Conservation (phyloP, 1,140 invertebrate species). For the Ceratoteleas bidentatus region DNA sequence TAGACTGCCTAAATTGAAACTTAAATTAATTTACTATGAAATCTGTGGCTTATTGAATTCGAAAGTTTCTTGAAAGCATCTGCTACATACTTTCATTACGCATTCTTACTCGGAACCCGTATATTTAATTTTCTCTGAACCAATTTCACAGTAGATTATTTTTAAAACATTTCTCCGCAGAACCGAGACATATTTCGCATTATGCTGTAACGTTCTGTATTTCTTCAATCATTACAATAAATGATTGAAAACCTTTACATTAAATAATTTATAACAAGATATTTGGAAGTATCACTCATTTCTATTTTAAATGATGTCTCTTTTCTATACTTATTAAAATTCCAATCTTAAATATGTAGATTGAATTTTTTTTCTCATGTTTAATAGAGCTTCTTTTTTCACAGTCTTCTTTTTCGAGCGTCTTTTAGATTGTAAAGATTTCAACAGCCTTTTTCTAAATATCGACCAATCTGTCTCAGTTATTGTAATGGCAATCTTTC, state of each 20-base stretch:
- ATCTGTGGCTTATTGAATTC: constrained; percentile 11
- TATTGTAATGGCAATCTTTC: constrained; percentile 35
- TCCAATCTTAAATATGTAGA: no score
- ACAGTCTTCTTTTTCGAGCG: constrained; percentile 10
- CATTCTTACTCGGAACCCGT: not conserved
- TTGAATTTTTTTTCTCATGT: not conserved
- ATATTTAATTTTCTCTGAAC: constrained; percentile 8
- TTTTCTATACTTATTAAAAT: no score
- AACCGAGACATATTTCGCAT: not conserved
- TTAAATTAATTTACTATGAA: constrained; percentile 8
- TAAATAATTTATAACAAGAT: no score
- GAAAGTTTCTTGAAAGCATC: constrained; percentile 23
- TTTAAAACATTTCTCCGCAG: not conserved
- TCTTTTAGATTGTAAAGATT: constrained; percentile 14
- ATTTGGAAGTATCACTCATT: no score
- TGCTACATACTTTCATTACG: constrained; percentile 21
- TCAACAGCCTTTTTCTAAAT: constrained; percentile 25
- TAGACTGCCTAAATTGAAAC: constrained; percentile 11
- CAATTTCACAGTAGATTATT: constrained; percentile 1
- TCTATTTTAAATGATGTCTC: no score
- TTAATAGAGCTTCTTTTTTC: constrained; percentile 18
- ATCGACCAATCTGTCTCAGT: constrained; percentile 29
- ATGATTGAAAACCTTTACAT: no score
- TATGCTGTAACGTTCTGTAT: no score
- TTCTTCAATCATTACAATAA: no score